Evolutionary conservation across 1,140 invertebrate species (phyloP).

Genomic region (Alviniconcha marisindica): DNA sequence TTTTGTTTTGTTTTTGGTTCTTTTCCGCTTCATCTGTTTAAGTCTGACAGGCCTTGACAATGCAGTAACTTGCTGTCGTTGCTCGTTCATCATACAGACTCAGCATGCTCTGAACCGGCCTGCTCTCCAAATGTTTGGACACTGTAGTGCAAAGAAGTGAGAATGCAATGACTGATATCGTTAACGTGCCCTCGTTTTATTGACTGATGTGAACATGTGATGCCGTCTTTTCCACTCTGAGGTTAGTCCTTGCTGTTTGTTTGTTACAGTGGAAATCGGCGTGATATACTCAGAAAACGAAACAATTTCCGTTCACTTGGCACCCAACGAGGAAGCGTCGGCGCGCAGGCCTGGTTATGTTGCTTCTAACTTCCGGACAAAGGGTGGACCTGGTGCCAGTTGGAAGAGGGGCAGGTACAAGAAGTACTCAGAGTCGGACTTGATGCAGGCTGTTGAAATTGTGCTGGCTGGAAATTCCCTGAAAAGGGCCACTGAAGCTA

Average conservation of each 20-base stretch:
- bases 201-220: no score
- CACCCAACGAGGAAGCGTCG: neutral
- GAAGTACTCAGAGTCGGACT: neutral
- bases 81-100: no score
- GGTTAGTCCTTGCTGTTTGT: neutral
- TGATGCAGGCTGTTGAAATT: neutral
- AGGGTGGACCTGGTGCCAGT: neutral
- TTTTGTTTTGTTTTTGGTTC: no score
- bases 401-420: conserved; percentile 7
- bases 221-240: neutral
- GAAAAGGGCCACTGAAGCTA: neutral
- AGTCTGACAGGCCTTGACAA: no score
- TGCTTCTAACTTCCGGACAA: neutral
- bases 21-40: no score
- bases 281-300: conserved; percentile 28
- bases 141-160: no score
- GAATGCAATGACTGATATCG: no score
- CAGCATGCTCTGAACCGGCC: no score
- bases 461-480: neutral
- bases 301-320: conserved; percentile 18
- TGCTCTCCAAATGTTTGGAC: no score
- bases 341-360: neutral
- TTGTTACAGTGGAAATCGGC: conserved; percentile 25
- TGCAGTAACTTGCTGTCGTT: no score
- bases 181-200: no score